Conservation (phyloP, 2,113 vertebrate genomes). For the Manacus vitellinus region DNA sequence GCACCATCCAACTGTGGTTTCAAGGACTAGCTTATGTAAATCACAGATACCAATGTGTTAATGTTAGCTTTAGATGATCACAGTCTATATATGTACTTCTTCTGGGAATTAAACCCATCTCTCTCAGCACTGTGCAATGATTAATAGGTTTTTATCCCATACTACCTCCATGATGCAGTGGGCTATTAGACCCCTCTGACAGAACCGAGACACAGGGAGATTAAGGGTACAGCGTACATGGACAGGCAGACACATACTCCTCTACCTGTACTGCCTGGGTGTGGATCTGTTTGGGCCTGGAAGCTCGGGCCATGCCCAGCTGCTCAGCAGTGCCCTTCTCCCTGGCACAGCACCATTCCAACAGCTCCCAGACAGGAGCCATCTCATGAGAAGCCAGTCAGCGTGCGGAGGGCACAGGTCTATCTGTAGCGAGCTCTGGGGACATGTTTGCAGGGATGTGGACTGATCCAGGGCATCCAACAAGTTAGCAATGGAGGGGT, state of each 20-base stretch:
- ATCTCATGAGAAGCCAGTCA: rapidly evolving
- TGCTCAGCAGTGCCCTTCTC: neutral
- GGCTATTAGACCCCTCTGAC: slow-evolving; percentile 44
- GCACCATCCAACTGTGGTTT: neutral
- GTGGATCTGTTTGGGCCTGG: neutral
- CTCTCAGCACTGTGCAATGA: slow-evolving; percentile 2
- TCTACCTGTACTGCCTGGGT: neutral
- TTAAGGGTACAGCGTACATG: neutral
- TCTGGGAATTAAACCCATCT: slow-evolving; percentile 31
- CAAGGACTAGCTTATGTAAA: slow-evolving; percentile 2
- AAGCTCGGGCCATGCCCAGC: neutral
- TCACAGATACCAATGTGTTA: neutral
- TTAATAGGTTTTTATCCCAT: slow-evolving; percentile 36
- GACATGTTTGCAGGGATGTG: rapidly evolving
- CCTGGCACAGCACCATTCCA: neutral
- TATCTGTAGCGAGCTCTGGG: neutral
- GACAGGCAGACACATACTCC: neutral
- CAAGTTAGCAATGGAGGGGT: neutral
- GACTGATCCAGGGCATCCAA: neutral
- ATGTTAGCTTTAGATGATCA: neutral
- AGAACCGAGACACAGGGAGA: slow-evolving; percentile 2
- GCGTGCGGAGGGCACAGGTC: rapidly evolving
- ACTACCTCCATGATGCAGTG: slow-evolving; percentile 36
- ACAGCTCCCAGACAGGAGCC: neutral
- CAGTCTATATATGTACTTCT: neutral